Conservation (phyloP, 2,888 invertebrate species). For the Venusia cambrica region DNA sequence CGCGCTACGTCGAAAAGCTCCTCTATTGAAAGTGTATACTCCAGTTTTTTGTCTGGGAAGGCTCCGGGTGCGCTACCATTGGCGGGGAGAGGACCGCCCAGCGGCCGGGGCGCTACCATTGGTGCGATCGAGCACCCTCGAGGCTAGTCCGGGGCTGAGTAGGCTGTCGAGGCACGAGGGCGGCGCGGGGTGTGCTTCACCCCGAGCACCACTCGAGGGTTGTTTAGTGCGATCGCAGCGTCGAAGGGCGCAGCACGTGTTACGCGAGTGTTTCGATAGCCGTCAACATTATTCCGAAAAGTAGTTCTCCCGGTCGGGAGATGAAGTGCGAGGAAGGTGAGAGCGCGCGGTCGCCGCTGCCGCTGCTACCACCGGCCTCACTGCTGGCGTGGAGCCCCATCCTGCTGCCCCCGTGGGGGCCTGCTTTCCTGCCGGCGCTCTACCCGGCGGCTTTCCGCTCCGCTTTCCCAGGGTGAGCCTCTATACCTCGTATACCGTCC, state of each 20-base stretch:
- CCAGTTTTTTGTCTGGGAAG: conserved; percentile 75
- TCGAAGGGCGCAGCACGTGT: conserved; percentile 76
- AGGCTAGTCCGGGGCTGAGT: conserved; percentile 70
- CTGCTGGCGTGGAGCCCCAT: conserved; percentile 89
- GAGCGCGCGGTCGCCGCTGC: conserved; percentile 64
- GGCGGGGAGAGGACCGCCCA: conserved; percentile 67
- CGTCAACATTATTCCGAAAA: conserved; percentile 76
- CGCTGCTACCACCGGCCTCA: conserved; percentile 81
- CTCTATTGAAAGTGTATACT: conserved; percentile 79
- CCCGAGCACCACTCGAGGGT: conserved; percentile 80
- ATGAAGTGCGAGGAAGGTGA: conserved; percentile 77
- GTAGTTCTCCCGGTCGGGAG: conserved; percentile 76
- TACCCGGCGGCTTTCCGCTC: conserved; percentile 87
- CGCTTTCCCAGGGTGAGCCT: conserved; percentile 88
- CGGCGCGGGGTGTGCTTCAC: conserved; percentile 78
- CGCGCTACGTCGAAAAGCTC: conserved; percentile 76
- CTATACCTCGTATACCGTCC: too few species aligned
- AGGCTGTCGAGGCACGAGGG: conserved; percentile 78
- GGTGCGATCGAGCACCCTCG: conserved; percentile 76
- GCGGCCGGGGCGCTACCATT: conserved; percentile 51
- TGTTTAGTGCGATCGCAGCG: conserved; percentile 77
- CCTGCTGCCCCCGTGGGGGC: conserved; percentile 87
- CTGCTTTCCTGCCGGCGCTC: conserved; percentile 85
- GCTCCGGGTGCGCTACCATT: conserved; percentile 55
- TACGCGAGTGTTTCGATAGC: conserved; percentile 53